These are phyloP conservation scores for Leucozona laternaria DNA, from an alignment of 2,888 invertebrate species.

Conservation along the genomic window DNA sequence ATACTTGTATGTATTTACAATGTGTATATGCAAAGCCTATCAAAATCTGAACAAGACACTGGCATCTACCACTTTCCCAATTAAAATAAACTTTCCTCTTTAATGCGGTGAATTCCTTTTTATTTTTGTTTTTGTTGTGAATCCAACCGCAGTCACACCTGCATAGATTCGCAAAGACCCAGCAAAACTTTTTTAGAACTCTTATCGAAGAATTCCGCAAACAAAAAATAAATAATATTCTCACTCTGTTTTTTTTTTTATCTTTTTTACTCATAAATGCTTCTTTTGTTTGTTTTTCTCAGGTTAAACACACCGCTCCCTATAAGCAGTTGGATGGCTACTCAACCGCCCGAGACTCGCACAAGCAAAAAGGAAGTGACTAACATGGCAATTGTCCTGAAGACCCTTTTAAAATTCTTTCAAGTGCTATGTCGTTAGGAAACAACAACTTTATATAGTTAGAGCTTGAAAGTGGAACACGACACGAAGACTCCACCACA, in stretches of 20 bases:
- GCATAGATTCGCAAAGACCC: conserved; percentile 37
- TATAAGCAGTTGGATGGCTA: conserved; percentile 54
- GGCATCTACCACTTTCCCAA: conserved; percentile 22
- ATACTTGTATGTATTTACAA: conserved; percentile 5
- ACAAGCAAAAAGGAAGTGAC: conserved; percentile 76
- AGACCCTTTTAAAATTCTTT: conserved; percentile 80
- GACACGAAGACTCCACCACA: conserved; percentile 76
- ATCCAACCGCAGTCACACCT: conserved; percentile 51
- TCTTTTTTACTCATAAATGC: conserved; percentile 48
- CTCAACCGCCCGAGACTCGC: conserved; percentile 69
- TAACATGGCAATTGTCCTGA: conserved; percentile 81
- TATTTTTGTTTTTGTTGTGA: conserved; percentile 13
- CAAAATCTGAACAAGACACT: conserved; percentile 11
- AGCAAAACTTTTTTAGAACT: conserved; percentile 33
- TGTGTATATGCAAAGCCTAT: conserved; percentile 26
- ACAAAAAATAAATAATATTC: conserved; percentile 35
- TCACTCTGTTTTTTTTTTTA: conserved; percentile 14
- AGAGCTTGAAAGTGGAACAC: conserved; percentile 70
- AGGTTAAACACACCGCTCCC: conserved; percentile 54
- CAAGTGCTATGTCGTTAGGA: conserved; percentile 68
- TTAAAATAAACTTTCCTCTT: conserved; percentile 51
- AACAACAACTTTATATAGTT: conserved; percentile 57
- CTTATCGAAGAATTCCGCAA: conserved; percentile 25
- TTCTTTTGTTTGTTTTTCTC: conserved; percentile 57
- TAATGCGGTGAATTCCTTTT: conserved; percentile 39